Conservation (phyloP, 2,113 vertebrate genomes). For the Odontesthes bonariensis region DNA sequence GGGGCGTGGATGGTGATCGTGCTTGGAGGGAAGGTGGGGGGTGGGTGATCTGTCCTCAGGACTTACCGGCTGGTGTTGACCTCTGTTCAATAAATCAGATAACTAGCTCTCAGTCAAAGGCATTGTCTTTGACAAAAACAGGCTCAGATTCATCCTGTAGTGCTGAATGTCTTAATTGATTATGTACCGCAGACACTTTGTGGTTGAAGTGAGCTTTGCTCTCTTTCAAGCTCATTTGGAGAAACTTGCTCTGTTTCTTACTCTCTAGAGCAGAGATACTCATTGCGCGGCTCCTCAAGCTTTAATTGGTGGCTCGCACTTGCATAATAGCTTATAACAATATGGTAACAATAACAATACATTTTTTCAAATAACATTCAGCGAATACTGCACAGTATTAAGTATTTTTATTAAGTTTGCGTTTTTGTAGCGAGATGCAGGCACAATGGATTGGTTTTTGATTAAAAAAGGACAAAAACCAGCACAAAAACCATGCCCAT, state of each 20-base stretch:
- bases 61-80: slow-evolving; percentile 72
- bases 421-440: no score
- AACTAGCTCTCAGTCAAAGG: slow-evolving; percentile 70
- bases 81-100: slow-evolving; percentile 78
- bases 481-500: no score
- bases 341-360: no score
- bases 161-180: slow-evolving; percentile 36
- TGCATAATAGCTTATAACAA: no score
- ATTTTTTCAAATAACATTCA: no score
- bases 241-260: slow-evolving; percentile 17
- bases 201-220: slow-evolving; percentile 34
- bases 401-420: no score
- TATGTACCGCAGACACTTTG: slow-evolving; percentile 39
- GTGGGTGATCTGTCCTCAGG: slow-evolving; percentile 60
- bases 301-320: no score
- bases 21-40: slow-evolving; percentile 32
- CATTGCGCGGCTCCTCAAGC: no score
- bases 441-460: no score
- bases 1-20: slow-evolving; percentile 56
- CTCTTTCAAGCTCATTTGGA: slow-evolving; percentile 4
- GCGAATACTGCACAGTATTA: no score
- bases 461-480: no score
- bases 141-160: slow-evolving; percentile 39
- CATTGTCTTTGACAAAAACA: slow-evolving; percentile 59
- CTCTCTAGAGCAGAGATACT: background rate